phyloP scores from a whole-genome alignment of 2,113 vertebrate species.

The Casuarius casuarius region DNA sequence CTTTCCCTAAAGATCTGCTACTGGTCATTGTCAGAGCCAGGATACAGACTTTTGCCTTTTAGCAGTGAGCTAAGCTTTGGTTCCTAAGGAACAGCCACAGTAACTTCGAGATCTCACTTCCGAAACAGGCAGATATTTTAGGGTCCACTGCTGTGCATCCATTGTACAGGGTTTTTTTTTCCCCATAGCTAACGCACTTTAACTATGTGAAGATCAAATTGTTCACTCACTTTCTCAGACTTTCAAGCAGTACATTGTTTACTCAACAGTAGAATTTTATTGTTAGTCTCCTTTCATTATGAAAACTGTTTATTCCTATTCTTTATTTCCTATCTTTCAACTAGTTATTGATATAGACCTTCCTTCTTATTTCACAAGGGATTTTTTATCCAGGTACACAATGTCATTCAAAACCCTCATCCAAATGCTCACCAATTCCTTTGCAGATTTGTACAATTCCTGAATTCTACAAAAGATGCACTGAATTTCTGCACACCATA shows the following conservation, averaged over 20 bases:
- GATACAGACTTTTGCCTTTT: neutral
- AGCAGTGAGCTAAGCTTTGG: neutral
- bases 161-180: neutral
- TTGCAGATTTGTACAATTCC: neutral
- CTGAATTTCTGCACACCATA: neutral
- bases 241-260: neutral
- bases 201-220: neutral
- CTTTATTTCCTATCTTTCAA: neutral
- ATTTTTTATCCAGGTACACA: neutral
- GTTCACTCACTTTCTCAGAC: neutral
- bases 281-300: neutral
- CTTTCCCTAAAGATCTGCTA: neutral
- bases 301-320: neutral
- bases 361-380: neutral
- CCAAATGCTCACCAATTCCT: neutral
- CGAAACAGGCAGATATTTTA: neutral
- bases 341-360: neutral
- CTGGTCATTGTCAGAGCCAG: neutral
- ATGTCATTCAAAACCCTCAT: neutral
- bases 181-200: neutral
- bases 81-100: neutral
- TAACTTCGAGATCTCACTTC: neutral
- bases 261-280: neutral
- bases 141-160: neutral
- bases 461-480: neutral